Conservation (phyloP, 2,113 vertebrate genomes). For the Pelmatolapia mariae region DNA sequence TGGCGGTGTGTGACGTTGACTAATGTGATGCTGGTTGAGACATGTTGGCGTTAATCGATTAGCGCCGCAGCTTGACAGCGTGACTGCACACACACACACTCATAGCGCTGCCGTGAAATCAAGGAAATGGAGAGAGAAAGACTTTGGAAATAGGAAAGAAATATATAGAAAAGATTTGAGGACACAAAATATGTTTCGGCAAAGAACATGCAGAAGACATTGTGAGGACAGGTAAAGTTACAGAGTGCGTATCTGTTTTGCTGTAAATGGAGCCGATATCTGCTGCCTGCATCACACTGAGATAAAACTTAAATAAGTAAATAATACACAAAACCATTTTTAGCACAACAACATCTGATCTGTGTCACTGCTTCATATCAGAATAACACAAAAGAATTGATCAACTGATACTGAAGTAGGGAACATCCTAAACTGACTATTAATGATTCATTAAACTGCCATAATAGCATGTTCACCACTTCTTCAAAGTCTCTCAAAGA, state of each 20-base stretch:
- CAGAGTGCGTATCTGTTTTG: background rate
- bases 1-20: conserved; percentile 78
- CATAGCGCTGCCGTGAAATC: conserved; percentile 22
- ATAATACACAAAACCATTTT: conserved; percentile 11
- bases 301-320: conserved; percentile 32
- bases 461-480: background rate
- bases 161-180: background rate
- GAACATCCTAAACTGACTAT: background rate
- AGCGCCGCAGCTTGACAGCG: conserved; percentile 80
- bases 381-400: background rate
- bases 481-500: background rate
- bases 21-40: conserved; percentile 96
- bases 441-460: background rate
- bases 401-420: background rate
- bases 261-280: background rate
- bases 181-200: background rate
- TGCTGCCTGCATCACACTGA: background rate
- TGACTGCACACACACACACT: background rate
- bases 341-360: background rate
- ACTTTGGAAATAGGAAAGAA: background rate
- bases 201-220: background rate
- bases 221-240: background rate
- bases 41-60: conserved; percentile 96
- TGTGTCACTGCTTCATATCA: background rate
- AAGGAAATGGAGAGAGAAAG: background rate